A percentile compares a stretch with the other conserved stretches of the same genome.
Evolutionary conservation across 2,113 vertebrate species (phyloP).

Genomic region (Illadopsis cleaveri): DNA sequence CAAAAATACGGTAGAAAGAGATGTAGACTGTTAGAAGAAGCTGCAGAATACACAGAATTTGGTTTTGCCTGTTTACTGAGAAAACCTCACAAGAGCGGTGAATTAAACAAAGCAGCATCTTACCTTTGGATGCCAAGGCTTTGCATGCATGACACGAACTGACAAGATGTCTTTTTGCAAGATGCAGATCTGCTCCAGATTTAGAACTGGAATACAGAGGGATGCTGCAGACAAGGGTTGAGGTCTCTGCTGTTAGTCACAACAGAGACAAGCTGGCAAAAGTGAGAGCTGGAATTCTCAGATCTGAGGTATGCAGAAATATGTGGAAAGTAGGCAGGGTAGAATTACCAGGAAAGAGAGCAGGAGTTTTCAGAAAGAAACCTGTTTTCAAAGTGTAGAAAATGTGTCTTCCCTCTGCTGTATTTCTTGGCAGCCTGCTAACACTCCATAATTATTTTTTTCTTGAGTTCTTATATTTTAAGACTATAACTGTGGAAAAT

Average conservation of each 20-base stretch:
- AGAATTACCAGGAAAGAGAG: background rate
- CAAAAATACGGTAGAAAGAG: background rate
- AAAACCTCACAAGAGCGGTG: background rate
- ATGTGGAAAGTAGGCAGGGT: background rate
- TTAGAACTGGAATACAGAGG: background rate
- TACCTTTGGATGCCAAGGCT: background rate
- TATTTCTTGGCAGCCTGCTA: constrained; percentile 5
- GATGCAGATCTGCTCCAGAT: constrained; percentile 6
- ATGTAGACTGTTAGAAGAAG: background rate
- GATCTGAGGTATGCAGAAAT: constrained; percentile 35
- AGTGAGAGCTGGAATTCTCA: constrained; percentile 41
- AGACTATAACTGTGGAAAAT: constrained; percentile 44
- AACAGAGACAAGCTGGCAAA: background rate
- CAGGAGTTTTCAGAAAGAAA: background rate
- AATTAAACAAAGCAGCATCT: constrained; percentile 1
- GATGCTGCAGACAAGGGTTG: background rate
- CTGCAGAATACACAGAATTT: background rate
- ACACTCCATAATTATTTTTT: background rate
- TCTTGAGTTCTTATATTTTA: constrained; percentile 30
- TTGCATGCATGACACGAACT: constrained; percentile 23
- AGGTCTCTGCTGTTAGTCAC: constrained; percentile 35
- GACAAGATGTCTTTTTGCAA: background rate
- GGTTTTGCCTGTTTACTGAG: constrained; percentile 30
- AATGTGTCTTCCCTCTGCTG: background rate
- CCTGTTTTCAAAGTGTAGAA: background rate